Percentiles rank a stretch among this genome's conserved stretches.
These are phyloP conservation scores for Centrocercus urophasianus DNA, from an alignment of 2,113 vertebrate genomes.

Conservation along the genomic window DNA sequence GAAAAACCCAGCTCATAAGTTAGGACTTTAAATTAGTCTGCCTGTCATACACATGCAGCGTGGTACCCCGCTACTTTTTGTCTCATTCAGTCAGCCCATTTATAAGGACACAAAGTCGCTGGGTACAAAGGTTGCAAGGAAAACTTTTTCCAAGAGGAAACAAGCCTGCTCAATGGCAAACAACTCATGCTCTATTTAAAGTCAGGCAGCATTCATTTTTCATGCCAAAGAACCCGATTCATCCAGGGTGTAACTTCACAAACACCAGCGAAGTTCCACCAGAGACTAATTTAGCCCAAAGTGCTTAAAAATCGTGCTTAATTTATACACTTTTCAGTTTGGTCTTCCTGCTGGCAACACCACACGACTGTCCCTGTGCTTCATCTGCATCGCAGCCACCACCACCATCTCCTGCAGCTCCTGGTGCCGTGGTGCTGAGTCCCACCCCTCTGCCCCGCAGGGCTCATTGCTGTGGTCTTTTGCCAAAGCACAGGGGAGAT, in stretches of 20 bases:
- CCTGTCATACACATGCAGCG: not conserved
- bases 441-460: rapidly evolving
- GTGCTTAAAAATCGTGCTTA: conserved; percentile 8
- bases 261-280: conserved; percentile 2
- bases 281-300: not conserved
- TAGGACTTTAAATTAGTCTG: conserved; percentile 62
- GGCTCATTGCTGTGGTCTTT: not conserved
- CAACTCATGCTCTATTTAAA: conserved; percentile 62
- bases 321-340: not conserved
- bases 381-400: not conserved
- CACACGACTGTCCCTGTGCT: not conserved
- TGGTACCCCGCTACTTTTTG: conserved; percentile 47
- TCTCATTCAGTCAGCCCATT: conserved; percentile 60
- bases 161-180: conserved; percentile 49
- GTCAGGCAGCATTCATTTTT: not conserved
- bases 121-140: conserved; percentile 27
- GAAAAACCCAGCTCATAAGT: conserved; percentile 70
- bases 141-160: conserved; percentile 50
- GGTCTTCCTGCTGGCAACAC: not conserved
- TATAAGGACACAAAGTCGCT: conserved; percentile 57
- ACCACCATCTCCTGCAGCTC: not conserved
- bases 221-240: not conserved
- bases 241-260: not conserved
- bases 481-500: not conserved
- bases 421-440: not conserved